Base-by-base conservation (phyloP, 1,140 invertebrate species). In the Eufriesea mexicana region DNA sequence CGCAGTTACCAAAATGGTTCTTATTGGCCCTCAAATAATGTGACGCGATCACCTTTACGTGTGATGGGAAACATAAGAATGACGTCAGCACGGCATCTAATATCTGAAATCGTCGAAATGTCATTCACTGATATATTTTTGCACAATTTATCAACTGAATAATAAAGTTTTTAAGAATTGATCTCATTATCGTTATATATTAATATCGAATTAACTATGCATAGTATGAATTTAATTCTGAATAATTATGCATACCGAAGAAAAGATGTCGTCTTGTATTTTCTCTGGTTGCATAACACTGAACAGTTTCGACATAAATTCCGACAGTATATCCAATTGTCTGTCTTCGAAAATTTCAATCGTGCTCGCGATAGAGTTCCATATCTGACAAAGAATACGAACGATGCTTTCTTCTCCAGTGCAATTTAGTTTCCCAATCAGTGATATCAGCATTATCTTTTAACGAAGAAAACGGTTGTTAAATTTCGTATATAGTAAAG, bases 341-440 rank as follows among this genome's bases (percentile, higher is more conserved):
- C 77, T 90, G 42, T 84, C 89, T 18, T 92, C 91, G 42, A 87
- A 89, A n/a, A 90, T 79, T 28, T 86, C 88, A 49, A 92, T 87
- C 20, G 90, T 85, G n/a, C 84, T 75, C 7, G 80, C 74, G 14
- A 92, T 71, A 35, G 86, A 91, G 28, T 70, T 91, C 93, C 92
- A 93, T 79, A 91, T 89, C 79, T 92, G 84, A 9, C 42, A 68
- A 20, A 93, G 45, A 23, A 76, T 84, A 45, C 87, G 79, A 42
- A 62, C 73, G 45, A 74, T 81, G 62, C 88, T 79, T 14, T 85
- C 79, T 9, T 90, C 88, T 72, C 83, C 84, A 0, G 51, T 83
- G 25, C 79, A 71, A 73, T 77, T 80, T 14, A 78, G 47, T 51
- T 79, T 71, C 18, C 82, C 84, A 6, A 88, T 86, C 20, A 87